Percentiles rank a stretch among this genome's conserved stretches.
These are phyloP conservation scores for Xenops minutus DNA, from an alignment of 2,797 vertebrate genomes.

Conservation along the genomic window DNA sequence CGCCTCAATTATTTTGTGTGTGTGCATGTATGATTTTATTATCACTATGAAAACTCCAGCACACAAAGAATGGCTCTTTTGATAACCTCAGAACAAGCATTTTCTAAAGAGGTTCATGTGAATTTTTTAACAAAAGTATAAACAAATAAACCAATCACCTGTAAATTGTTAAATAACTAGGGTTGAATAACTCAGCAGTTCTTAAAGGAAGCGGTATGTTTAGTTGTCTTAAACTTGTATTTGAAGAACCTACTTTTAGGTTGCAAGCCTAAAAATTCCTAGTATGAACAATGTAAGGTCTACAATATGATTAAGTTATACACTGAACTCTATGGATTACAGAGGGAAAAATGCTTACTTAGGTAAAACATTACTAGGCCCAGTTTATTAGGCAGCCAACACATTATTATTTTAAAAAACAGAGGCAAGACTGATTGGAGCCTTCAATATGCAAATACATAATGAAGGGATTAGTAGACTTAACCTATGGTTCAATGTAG, in stretches of 20 bases:
- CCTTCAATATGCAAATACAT: neutral
- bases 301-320: neutral
- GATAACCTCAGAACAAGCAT: neutral
- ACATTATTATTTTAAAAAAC: constrained; percentile 43
- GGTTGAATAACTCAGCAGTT: neutral
- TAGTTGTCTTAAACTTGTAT: neutral
- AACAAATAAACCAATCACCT: neutral
- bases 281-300: neutral
- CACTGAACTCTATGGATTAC: neutral
- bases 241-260: neutral
- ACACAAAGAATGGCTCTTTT: neutral
- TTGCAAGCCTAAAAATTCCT: neutral
- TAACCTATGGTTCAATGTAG: neutral
- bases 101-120: neutral
- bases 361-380: neutral
- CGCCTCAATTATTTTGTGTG: neutral
- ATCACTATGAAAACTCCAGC: neutral
- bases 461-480: constrained; percentile 12
- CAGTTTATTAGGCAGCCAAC: constrained; percentile 2
- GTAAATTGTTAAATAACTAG: neutral
- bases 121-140: neutral
- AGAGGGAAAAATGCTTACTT: neutral
- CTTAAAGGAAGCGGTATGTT: neutral
- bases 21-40: neutral
- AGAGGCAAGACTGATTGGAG: constrained; percentile 43